These are phyloP conservation scores for Tapirus terrestris DNA, from an alignment of 2,113 vertebrate species.

Conservation along the genomic window DNA sequence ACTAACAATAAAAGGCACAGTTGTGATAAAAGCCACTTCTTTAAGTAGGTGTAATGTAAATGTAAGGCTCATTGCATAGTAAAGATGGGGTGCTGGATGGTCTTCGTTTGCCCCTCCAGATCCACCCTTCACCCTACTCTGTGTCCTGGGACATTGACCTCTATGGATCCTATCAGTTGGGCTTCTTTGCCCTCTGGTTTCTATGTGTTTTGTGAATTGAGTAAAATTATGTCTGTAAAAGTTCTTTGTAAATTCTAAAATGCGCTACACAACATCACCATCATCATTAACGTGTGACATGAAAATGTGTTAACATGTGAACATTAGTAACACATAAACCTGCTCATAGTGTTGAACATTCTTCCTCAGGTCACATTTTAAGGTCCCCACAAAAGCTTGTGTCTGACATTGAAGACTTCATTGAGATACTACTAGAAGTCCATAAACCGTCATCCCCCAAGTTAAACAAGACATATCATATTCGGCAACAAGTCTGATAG, in stretches of 20 bases:
- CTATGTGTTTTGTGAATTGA: background rate
- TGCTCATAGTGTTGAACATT: background rate
- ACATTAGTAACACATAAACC: background rate
- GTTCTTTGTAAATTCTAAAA: conserved; percentile 3
- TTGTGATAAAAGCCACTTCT: background rate
- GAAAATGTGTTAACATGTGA: background rate
- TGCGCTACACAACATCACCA: background rate
- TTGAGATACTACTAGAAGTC: background rate
- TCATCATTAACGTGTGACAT: background rate
- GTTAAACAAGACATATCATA: background rate
- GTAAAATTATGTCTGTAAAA: background rate
- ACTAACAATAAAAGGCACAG: background rate
- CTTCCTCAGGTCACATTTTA: conserved; percentile 3
- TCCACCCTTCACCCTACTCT: background rate
- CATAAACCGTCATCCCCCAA: background rate
- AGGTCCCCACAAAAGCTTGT: background rate
- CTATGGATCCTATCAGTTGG: background rate
- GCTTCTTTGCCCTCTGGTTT: background rate
- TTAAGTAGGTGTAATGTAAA: background rate
- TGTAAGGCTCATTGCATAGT: background rate
- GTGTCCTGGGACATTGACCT: background rate
- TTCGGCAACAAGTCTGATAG: background rate
- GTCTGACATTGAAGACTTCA: background rate
- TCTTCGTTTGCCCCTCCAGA: background rate
- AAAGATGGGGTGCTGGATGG: background rate